phyloP scores from a whole-genome alignment of 2,797 vertebrate species.

The Platalea minor region DNA sequence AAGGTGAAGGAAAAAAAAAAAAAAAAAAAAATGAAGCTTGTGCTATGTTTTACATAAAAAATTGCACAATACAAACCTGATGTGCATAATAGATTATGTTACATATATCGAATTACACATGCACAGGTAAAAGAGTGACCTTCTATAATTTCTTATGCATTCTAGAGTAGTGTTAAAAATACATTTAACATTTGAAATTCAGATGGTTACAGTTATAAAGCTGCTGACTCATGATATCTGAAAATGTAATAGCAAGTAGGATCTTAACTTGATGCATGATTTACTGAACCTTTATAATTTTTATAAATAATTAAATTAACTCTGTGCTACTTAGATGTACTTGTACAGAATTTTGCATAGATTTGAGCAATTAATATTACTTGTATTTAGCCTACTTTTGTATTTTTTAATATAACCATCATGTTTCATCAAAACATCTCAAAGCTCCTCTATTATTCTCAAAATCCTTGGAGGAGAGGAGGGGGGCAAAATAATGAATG shows the following conservation, averaged over 20 bases:
- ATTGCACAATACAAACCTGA: slow-evolving; percentile 25
- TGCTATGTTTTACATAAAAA: background rate
- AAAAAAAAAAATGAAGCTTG: background rate
- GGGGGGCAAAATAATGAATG: background rate
- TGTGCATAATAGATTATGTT: slow-evolving; percentile 62
- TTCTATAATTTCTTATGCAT: slow-evolving; percentile 81
- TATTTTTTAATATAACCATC: background rate
- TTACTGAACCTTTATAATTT: slow-evolving; percentile 72
- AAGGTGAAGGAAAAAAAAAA: background rate
- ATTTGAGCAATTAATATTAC: slow-evolving; percentile 13
- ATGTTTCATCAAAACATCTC: background rate
- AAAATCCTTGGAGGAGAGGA: background rate
- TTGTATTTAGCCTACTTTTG: slow-evolving; percentile 14
- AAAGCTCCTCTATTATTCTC: background rate
- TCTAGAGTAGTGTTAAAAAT: slow-evolving; percentile 80
- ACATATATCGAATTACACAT: slow-evolving; percentile 69
- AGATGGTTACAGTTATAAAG: slow-evolving; percentile 84
- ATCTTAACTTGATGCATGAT: slow-evolving; percentile 49
- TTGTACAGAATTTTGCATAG: slow-evolving; percentile 34
- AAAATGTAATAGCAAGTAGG: slow-evolving; percentile 52
- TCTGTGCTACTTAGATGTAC: slow-evolving; percentile 43
- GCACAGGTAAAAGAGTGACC: slow-evolving; percentile 53
- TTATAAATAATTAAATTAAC: slow-evolving; percentile 70
- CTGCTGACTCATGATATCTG: slow-evolving; percentile 82
- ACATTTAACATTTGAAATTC: slow-evolving; percentile 93